Percentiles rank a stretch among this genome's conserved stretches.
Conservation (phyloP, 2,888 invertebrate species). For the Andrena praecox region DNA sequence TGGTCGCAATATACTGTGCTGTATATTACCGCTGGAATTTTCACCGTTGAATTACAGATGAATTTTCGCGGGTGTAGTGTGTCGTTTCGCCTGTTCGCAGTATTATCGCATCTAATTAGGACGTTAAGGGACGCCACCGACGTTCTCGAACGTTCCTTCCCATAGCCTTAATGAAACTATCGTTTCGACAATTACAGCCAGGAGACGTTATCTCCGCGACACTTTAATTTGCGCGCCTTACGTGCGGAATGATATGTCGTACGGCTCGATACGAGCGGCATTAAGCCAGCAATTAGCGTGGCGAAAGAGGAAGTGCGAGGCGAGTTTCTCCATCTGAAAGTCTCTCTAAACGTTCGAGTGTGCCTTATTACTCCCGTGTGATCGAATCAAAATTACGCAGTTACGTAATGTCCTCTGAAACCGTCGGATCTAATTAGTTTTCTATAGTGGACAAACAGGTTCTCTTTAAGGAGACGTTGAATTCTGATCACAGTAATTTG, state of each 20-base stretch:
- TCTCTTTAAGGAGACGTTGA: too few relatives aligned
- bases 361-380: background rate
- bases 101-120: slow-evolving; percentile 51
- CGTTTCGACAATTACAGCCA: slow-evolving; percentile 40
- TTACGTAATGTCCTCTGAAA: background rate
- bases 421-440: background rate
- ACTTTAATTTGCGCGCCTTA: slow-evolving; percentile 42
- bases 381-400: background rate
- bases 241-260: slow-evolving; percentile 4
- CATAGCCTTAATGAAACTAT: slow-evolving; percentile 48
- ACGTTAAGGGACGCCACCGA: slow-evolving; percentile 13
- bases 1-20: slow-evolving; percentile 14
- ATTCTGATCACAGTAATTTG: too few relatives aligned
- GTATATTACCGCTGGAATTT: slow-evolving; percentile 21
- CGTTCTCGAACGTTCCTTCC: slow-evolving; percentile 15
- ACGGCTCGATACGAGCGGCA: background rate
- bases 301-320: background rate
- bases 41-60: slow-evolving; percentile 40
- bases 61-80: slow-evolving; percentile 31
- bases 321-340: background rate
- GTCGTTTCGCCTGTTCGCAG: slow-evolving; percentile 16
- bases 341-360: background rate
- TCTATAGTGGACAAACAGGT: too few relatives aligned
- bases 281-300: background rate
- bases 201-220: slow-evolving; percentile 38